Evolutionary conservation across 2,797 vertebrate genomes (phyloP), one percentile per base, ranked within the genome.

Genomic region (Mus caroli): DNA sequence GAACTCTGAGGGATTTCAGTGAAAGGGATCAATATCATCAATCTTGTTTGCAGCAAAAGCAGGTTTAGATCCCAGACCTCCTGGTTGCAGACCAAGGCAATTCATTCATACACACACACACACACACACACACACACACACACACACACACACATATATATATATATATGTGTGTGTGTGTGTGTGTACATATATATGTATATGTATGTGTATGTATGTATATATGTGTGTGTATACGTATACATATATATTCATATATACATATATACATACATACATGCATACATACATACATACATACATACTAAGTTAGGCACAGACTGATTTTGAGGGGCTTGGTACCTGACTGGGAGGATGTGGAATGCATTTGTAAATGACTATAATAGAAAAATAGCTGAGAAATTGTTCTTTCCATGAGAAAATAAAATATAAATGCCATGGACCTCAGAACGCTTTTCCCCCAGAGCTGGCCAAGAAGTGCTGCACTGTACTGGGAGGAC

Each of bases 1-100:
- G 24, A 94, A n/a, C 20, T 69, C 80, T 26, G 1, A 24, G 2
- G 34, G 34, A 87, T 54, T 88, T 88, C 87, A 75, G 19, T 54
- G 71, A n/a, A 84, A 92, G 40, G 77, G 54, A 78, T 93, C 90
- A 88, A 26, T 73, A 69, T 91, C 79, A 90, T 50, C 90, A 93
- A 92, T 93, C 37, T 76, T 22, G 28, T 78, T 64, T 91, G 34
- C 52, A 88, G 9, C 20, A 75, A 50, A 92, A 78, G 28, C 89
- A 20, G 37, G 7, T 94, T 92, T 95, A 90, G 31, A 88, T 91
- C 40, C 79, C 75, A 89, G 17, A 64, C n/a, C 62, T 78, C 54
- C 31, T 62, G 40, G 6, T 87, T 77, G 73, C 46, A 89, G 77
- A 83, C 58, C 87, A 94, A 83, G 43, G 46, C 28, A 88, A 83